These are phyloP conservation scores for Pipistrellus kuhlii DNA, from an alignment of 2,797 vertebrate species.

Conservation along the genomic window DNA sequence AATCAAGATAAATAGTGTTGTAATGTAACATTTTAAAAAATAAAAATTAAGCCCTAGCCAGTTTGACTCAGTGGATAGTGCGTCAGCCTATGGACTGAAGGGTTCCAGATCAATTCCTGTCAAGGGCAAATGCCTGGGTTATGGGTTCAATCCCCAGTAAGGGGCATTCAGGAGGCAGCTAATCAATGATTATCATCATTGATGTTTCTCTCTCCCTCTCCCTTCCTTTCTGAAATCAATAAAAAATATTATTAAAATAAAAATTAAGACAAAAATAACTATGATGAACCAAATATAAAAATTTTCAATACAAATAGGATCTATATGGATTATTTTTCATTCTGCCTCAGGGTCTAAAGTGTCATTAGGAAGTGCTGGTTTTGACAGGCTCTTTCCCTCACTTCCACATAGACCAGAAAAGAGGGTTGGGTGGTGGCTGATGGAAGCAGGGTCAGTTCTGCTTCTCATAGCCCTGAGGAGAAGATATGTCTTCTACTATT, in stretches of 20 bases:
- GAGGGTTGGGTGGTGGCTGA: too few relatives aligned
- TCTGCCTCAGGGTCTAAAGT: neutral
- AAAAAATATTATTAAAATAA: neutral
- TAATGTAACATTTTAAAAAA: neutral
- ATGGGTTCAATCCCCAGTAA: neutral
- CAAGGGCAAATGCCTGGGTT: neutral
- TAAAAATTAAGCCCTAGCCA: neutral
- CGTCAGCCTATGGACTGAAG: neutral
- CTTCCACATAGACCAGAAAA: neutral
- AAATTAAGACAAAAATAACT: neutral
- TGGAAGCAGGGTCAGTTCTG: neutral
- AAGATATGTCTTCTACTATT: neutral
- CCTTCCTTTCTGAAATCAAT: neutral
- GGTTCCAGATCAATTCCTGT: neutral
- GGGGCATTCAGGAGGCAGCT: neutral
- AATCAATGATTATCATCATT: neutral
- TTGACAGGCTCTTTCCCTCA: neutral
- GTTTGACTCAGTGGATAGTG: neutral
- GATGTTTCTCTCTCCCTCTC: neutral
- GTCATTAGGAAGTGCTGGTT: neutral
- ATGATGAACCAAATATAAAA: neutral
- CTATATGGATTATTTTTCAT: neutral
- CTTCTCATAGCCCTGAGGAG: neutral
- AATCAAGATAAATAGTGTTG: neutral
- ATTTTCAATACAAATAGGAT: neutral